Base-by-base conservation (phyloP, 2,888 invertebrate species). In the Arctia plantaginis region DNA sequence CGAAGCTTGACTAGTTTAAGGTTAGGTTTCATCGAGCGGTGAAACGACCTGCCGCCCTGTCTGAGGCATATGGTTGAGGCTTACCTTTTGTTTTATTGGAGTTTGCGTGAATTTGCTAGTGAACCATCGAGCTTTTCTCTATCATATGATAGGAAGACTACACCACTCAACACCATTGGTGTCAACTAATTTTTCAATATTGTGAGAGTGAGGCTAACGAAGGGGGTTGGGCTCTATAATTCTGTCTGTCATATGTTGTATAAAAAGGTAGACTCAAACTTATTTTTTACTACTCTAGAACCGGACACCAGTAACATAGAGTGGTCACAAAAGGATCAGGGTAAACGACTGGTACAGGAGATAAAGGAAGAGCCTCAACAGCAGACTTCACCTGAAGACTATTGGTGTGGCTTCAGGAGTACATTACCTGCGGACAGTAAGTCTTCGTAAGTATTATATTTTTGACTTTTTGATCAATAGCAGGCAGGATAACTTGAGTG, bases 331-430 rank as follows among this genome's bases (percentile, higher is more conserved):
- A 47, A 87, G 15, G 90, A 92, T 23, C 81, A 82, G 1, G 90
- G 90, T 4, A 92, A 90, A 76, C 85, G 84, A 3, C 82, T 95
- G n/a, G 87, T 96, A 0, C 96, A 96, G 74, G 96, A 95, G 80
- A 84, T 96, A 4, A 90, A 84, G 3, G 89, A 88, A 0, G 91
- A 92, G 33, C 83, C 86, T 0, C 74, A 79, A 1, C 80, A 82
- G 4, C 81, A 70, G 27, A 27, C 81, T 4, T 83, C 78, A 0
- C 77, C 84, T 0, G 88, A 90, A 27, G 93, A 93, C n/a, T 90
- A 87, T 73, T 95, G 95, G 95, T 80, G 84, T 66, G 95, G 95
- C 0, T 95, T 90, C 77, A 69, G 76, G 10, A 83, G 77, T 67
- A 65, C 71, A 30, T 65, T 75, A 27, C 35, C 68, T 39, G 13